Evolutionary conservation across 2,797 vertebrate genomes (phyloP), one percentile per base, ranked within the genome.

Genomic region (Enoplosus armatus): DNA sequence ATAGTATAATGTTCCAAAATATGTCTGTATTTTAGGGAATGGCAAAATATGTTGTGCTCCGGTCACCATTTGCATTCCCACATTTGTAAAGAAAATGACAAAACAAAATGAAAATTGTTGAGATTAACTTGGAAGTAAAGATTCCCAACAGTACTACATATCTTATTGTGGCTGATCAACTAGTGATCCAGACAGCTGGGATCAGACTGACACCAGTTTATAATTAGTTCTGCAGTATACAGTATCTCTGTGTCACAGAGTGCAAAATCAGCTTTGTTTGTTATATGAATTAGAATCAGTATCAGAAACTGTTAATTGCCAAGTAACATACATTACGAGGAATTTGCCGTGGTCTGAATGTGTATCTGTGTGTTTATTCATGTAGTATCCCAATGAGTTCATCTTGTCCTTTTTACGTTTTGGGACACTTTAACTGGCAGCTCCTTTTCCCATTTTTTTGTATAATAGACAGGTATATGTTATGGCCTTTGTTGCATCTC

Each of bases 131-230:
- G 1, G 10, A 20, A 33, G 7, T 43, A 48, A 60, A 22, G 47
- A n/a, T 3, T 15, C 4, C 22, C 0, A 27, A 39, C 5, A 10
- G 9, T n/a, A 3, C 26, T 47, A 26, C 8, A n/a, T 5, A 22
- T 50, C 22, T 62, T 0, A 65, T 10, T 41, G 22, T 67, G 22
- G 20, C 67, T 67, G 62, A 67, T 31, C 51, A 67, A 41, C 29
- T 55, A 22, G 7, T 60, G n/a, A 53, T 73, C 4, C 8, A 43
- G 47, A 48, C 41, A 55, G 33, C 8, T 22, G 14, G 15, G 50
- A 29, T 78, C 43, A 67, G 56, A 56, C 20, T 45, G 39, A 59
- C 43, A 59, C 20, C 11, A 27, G 35, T 77, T 39, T 48, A 29
- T 27, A 58, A 76, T 75, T 27, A 39, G 9, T 7, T 53, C 29